Conservation (phyloP, 2,797 vertebrate genomes). For the Melopsittacus undulatus region DNA sequence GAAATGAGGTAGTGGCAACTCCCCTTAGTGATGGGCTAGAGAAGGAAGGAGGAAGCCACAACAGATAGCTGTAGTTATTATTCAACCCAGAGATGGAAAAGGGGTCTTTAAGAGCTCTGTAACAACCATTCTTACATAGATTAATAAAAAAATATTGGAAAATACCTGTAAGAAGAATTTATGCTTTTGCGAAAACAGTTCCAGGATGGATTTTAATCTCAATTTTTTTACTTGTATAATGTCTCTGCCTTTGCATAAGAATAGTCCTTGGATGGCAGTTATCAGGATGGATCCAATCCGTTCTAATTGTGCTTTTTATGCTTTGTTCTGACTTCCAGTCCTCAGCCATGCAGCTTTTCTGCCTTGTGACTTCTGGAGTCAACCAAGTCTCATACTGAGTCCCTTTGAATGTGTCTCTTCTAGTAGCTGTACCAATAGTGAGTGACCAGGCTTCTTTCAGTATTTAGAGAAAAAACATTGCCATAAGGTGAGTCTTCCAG, state of each 20-base stretch:
- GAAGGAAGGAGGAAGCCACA: background rate
- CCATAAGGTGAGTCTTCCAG: background rate
- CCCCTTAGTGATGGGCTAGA: background rate
- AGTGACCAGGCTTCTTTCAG: background rate
- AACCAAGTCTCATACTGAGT: background rate
- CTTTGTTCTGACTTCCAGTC: background rate
- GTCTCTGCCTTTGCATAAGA: background rate
- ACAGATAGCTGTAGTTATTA: background rate
- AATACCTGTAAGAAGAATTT: background rate
- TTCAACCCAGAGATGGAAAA: background rate
- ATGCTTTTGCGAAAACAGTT: background rate
- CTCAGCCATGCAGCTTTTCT: background rate
- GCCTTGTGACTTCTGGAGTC: background rate
- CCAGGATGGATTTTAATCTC: background rate
- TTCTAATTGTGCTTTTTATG: background rate
- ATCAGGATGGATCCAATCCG: background rate
- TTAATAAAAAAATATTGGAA: background rate
- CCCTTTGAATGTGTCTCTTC: background rate
- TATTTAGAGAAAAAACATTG: background rate
- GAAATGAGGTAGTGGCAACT: background rate
- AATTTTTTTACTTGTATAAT: background rate
- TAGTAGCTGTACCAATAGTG: background rate
- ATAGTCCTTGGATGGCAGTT: background rate
- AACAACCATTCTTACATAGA: background rate
- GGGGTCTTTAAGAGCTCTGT: background rate